These are phyloP conservation scores for Excalfactoria chinensis DNA, from an alignment of 2,113 vertebrate genomes.

Conservation along the genomic window DNA sequence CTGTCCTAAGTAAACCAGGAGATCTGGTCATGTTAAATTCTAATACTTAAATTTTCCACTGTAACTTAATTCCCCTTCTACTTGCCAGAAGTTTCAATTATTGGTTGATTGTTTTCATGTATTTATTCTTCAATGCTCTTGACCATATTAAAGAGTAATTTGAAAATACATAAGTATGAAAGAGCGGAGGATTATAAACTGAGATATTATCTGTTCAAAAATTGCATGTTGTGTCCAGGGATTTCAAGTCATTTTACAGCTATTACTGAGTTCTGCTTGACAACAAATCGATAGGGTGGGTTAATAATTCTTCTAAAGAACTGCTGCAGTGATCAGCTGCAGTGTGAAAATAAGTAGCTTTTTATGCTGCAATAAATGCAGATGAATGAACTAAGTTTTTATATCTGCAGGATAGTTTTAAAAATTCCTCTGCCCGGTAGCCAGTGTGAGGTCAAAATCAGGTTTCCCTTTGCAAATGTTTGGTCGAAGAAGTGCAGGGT, in stretches of 20 bases:
- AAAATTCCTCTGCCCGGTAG: not conserved
- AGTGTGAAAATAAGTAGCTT: not conserved
- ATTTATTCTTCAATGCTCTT: constrained; percentile 13
- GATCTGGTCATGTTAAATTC: constrained; percentile 54
- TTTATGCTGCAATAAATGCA: not conserved
- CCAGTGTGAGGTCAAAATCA: constrained; percentile 23
- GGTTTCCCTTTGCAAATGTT: constrained; percentile 8
- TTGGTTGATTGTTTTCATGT: constrained; percentile 32
- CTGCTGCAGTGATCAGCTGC: not conserved
- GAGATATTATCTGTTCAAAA: not conserved
- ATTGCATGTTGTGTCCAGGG: not conserved
- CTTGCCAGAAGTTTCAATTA: constrained; percentile 70
- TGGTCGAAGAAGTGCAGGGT: constrained; percentile 7
- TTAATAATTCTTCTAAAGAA: constrained; percentile 24
- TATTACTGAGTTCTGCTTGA: not conserved
- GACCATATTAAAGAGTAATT: not conserved
- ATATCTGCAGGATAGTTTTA: not conserved
- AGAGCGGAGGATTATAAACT: not conserved
- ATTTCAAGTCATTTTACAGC: not conserved
- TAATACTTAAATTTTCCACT: constrained; percentile 75
- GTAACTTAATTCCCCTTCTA: constrained; percentile 62
- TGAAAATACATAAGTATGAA: not conserved
- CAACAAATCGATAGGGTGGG: not conserved
- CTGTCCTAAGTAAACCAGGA: constrained; percentile 51
- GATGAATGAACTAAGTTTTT: not conserved